Evolutionary conservation across 2,888 invertebrate species (phyloP), one percentile per base, ranked within the genome.

Genomic region (Pristionchus exspectatus): DNA sequence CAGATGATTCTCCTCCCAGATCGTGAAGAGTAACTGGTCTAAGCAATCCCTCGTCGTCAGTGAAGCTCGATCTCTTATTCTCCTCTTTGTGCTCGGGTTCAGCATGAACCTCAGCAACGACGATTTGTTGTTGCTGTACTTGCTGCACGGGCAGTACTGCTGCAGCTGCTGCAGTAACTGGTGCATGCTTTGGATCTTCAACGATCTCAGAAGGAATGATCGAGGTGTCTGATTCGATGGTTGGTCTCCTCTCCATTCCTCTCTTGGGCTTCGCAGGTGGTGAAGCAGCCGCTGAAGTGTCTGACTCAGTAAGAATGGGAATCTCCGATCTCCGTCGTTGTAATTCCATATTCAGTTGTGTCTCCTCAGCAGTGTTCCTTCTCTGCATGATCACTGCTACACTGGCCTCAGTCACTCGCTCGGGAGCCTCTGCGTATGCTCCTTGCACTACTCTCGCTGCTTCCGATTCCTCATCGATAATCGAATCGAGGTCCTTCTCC

Each of bases 231-330:
- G 86, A 86, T 12, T 86, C 86, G 50, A 87, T 72, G 12, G 87
- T 87, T 50, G 87, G 72, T 54, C 87, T 87, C 72, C 87, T 33
- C 30, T 87, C 87, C 72, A 72, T 69, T 21, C 87, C 87, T 54
- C 87, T n/a, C 33, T 50, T 69, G 1, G 87, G 87, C 18, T 87
- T 87, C 18, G 30, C 30, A n/a, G 87, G 87, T 2, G 87, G 87
- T 1, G 87, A 87, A 3, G 66, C 21, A 24, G 66, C 44, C 14
- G 14, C 21, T 21, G 77, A 77, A 38, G 77, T 77, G 38, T 86
- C 86, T 44, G 87, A 72, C 18, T 87, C 87, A 27, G 56, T 30
- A 10, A 72, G 44, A n/a, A 87, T 87, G 18, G 87, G 87, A 54
- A 87, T 87, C 72, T 87, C 72, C 9, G 72, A 72, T 72, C 72